Evolutionary conservation across 1,140 invertebrate species (phyloP), one percentile per base, ranked within the genome.

Genomic region (Dreissena rostriformis): DNA sequence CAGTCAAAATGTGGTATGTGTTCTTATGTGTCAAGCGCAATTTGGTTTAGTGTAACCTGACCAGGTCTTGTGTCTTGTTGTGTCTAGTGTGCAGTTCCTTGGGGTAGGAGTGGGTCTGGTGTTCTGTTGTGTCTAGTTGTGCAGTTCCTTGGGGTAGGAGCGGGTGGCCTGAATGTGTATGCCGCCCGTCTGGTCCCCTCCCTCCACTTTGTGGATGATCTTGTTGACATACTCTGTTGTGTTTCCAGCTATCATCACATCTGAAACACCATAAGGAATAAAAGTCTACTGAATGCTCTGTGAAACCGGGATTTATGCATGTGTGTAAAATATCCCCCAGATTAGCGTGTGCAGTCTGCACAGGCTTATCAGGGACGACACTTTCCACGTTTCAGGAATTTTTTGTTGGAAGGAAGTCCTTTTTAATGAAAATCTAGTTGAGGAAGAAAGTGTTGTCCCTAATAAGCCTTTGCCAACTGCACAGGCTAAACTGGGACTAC

Each of bases 181-280:
- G 12, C 92, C 92, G 57, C 93, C 93, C 10, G 86, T 88, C 12
- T 70, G 61, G 82, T 93, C 92, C 0, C 93, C 93, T 19, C 67
- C 86, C 68, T 91, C 90, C 19, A 93, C 91, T 92, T 96, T 97
- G 24, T 97, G 96, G 88, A 97, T 93, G n/a, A 97, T 95, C 92
- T 95, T 96, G 92, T 97, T 98, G 0, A 98, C 97, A 94, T 96
- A 97, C 81, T 97, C 97, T 17, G 97, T 97, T 22, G 97, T 96
- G 86, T 96, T 95, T 70, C 96, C 97, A 79, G 97, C 97, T 91
- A 97, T 96, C 93, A 95, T 95, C 63, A 96, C 92, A 93, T 95
- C 97, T 97, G 95, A 79, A 95, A 95, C 87, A 28, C 77, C 76
- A 84, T n/a, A 66, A n/a, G n/a, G n/a, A n/a, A n/a, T n/a, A n/a